Base-by-base conservation (phyloP, 2,888 invertebrate species). In the Agonopterix heracliana region DNA sequence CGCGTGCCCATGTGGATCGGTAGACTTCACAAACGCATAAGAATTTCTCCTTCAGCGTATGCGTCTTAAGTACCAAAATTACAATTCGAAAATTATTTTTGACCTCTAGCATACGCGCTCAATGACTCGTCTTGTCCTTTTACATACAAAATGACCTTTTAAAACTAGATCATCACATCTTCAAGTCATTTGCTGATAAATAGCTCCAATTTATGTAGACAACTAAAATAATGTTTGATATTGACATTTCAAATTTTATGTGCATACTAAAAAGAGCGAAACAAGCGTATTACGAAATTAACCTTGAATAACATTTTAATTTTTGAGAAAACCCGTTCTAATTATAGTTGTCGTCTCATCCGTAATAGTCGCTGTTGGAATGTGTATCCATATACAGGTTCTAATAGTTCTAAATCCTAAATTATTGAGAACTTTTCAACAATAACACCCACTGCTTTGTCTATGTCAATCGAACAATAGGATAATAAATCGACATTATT, bases 191-290 rank as follows among this genome's bases (percentile, higher is more conserved):
- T 38, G n/a, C 38, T n/a, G 10, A 38, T 38, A 38, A 38, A 9
- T 38, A n/a, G 38, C 9, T 38, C 10, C n/a, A 9, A n/a, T 9
- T 40, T 34, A 48, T 34, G 44, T 26, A 43, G 10, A n/a, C 17
- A 41, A 12, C 12, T 34, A 35, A 51, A 48, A 51, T 51, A 46
- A 40, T 38, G 49, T 45, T 51, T 46, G 51, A 44, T 52, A 51
- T 51, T 52, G 48, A 48, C 51, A 52, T 52, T 51, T 48, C 41
- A 17, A 41, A 41, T 40, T 44, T 52, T 45, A 51, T 51, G 26
- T 26, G 36, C 26, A 51, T 51, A 51, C 45, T 48, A 45, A 52
- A 48, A 41, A 44, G 34, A 48, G 13, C 48, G 34, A 48, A 38
- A 48, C 10, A 43, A 46, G 42, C 41, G 45, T 35, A 47, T 34